Conservation (phyloP, 2,888 invertebrate genomes). For the Cheilosia vernalis region DNA sequence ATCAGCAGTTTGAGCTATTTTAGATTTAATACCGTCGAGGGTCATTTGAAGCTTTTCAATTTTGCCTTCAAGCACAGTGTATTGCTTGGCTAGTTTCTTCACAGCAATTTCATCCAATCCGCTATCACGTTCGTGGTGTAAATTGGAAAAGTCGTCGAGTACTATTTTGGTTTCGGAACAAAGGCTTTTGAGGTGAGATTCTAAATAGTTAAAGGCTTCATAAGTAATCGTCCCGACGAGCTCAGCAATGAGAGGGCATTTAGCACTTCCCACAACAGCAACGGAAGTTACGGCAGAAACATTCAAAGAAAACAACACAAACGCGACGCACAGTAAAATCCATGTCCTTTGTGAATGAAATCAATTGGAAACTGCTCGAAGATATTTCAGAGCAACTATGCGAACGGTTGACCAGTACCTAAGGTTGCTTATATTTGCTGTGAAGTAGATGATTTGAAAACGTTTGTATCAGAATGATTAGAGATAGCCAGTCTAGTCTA, state of each 20-base stretch:
- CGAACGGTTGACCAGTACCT: no score
- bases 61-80: neutral
- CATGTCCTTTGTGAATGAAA: neutral
- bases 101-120: neutral
- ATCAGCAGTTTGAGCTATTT: neutral
- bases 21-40: neutral
- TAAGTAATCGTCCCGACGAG: neutral
- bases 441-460: no score
- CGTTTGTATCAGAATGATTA: no score
- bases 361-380: neutral
- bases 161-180: neutral
- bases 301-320: neutral
- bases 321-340: no score
- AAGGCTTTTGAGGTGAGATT: neutral
- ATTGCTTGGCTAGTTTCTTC: neutral
- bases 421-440: no score
- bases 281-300: neutral
- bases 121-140: neutral
- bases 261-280: neutral
- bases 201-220: neutral
- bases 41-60: neutral
- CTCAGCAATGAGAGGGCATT: neutral
- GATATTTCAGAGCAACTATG: no score
- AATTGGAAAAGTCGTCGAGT: no score
- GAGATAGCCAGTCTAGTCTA: no score